A percentile compares a stretch with the other conserved stretches of the same genome.
phyloP scores from a whole-genome alignment of 1,140 invertebrate genomes.

The Formica exsecta region DNA sequence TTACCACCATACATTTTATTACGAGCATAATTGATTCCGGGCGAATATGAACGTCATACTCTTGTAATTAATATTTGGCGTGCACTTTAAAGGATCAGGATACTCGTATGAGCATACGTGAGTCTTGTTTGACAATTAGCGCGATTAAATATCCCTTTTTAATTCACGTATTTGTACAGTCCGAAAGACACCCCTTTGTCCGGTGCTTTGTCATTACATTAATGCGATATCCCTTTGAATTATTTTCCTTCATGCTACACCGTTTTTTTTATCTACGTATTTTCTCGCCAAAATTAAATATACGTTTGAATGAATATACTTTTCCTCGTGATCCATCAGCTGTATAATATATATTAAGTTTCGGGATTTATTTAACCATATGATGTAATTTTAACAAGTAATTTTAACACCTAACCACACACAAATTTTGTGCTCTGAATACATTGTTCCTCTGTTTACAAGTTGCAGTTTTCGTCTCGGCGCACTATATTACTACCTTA shows the following conservation, averaged over 20 bases:
- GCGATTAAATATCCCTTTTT: slow-evolving; percentile 65
- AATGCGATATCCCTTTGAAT: slow-evolving; percentile 50
- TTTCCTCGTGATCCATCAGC: not conserved
- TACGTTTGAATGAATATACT: not conserved
- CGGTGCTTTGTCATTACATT: slow-evolving; percentile 63
- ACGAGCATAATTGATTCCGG: slow-evolving; percentile 51
- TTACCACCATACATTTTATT: slow-evolving; percentile 52
- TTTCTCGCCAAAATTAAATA: slow-evolving; percentile 26
- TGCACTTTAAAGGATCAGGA: slow-evolving; percentile 11
- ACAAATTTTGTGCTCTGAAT: slow-evolving; percentile 24
- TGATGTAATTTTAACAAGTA: slow-evolving; percentile 19
- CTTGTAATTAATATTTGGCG: slow-evolving; percentile 58
- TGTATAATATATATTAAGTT: not conserved
- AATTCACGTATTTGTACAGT: slow-evolving; percentile 64
- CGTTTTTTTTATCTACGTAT: slow-evolving; percentile 35
- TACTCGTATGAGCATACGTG: not conserved
- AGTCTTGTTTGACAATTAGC: slow-evolving; percentile 68
- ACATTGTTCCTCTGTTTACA: slow-evolving; percentile 48
- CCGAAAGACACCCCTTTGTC: slow-evolving; percentile 31
- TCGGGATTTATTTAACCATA: not conserved
- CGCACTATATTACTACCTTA: slow-evolving; percentile 7
- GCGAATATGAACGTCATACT: slow-evolving; percentile 26
- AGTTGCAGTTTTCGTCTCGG: slow-evolving; percentile 51
- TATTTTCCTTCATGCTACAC: slow-evolving; percentile 7
- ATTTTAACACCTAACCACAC: not conserved